These are phyloP conservation scores for Manacus vitellinus DNA, from an alignment of 2,113 vertebrate species.

Conservation along the genomic window DNA sequence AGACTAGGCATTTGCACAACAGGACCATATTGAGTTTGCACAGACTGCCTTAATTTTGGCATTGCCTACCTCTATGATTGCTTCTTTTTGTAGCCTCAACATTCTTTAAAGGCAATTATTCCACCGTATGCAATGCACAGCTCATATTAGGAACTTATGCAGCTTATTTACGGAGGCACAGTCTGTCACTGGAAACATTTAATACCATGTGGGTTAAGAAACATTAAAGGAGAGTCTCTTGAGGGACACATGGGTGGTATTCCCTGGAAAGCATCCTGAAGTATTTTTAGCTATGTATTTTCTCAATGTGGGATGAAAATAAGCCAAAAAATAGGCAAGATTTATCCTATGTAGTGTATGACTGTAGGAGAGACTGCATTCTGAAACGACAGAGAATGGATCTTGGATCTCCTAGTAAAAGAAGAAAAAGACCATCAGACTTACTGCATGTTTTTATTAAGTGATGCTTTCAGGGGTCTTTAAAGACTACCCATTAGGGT, in stretches of 20 bases:
- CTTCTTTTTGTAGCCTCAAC: background rate
- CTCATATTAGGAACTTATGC: background rate
- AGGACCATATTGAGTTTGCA: background rate
- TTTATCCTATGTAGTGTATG: background rate
- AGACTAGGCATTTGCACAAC: background rate
- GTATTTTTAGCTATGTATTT: constrained; percentile 30
- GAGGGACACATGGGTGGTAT: constrained; percentile 22
- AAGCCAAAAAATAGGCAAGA: background rate
- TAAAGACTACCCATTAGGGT: background rate
- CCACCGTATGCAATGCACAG: background rate
- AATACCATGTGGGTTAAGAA: constrained; percentile 25
- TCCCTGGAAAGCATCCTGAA: constrained; percentile 21
- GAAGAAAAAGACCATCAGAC: background rate
- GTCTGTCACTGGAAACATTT: constrained; percentile 19
- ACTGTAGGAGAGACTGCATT: background rate
- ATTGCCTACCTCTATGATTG: constrained; percentile 9
- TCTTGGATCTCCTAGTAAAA: background rate
- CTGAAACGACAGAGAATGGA: background rate
- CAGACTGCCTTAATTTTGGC: background rate
- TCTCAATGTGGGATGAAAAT: constrained; percentile 8
- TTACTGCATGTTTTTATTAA: background rate
- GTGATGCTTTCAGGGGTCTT: background rate
- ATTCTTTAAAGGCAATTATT: constrained; percentile 23
- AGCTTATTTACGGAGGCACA: constrained; percentile 41
- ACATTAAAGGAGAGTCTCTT: constrained; percentile 34